Base-by-base conservation (phyloP, 2,113 vertebrate genomes). In the Engystomops pustulosus region DNA sequence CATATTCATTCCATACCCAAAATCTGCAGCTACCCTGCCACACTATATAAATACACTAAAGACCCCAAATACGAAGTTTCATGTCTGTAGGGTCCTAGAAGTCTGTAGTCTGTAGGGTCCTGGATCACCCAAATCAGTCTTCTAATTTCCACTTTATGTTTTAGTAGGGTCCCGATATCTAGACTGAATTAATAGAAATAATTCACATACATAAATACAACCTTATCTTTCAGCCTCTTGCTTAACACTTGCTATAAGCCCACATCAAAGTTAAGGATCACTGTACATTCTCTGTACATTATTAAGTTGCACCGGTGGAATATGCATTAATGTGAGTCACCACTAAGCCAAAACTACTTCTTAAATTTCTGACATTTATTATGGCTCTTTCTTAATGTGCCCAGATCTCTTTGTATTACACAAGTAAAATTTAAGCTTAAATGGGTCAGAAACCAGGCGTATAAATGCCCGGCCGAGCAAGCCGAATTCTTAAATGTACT, bases 401-500 rank as follows among this genome's bases (percentile, higher is more conserved):
- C 32, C 12, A 11, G 32, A 71, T 76, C 71, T 77, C 30, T 69
- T 68, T 78, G 45, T 77, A 55, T 55, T 68, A 77, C 82, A 78
- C 41, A 10, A 78, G 72, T 78, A 77, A 69, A 78, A 67, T 69
- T 17, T 78, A 55, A 69, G 32, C 69, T 69, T 68, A 84, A 84
- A 84, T 84, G 82, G 74, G 72, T 84, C 82, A 78, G 60, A 68
- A 44, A 84, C 32, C 47, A 44, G 65, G 34, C 51, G n/a, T 32
- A 36, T 65, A 77, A 84, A 84, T 69, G 74, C 58, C 77, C 25
- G 60, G 53, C 44, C 6, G 47, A 77, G 30, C 72, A 78, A 78
- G 72, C 44, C 36, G 53, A 53, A 84, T 84, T 78, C 72, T 41
- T 69, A 12, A 84, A 84, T 78, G 82, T 84, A 69, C 72, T 78